These are phyloP conservation scores for Colossoma macropomum DNA, from an alignment of 2,113 vertebrate genomes.

Conservation along the genomic window DNA sequence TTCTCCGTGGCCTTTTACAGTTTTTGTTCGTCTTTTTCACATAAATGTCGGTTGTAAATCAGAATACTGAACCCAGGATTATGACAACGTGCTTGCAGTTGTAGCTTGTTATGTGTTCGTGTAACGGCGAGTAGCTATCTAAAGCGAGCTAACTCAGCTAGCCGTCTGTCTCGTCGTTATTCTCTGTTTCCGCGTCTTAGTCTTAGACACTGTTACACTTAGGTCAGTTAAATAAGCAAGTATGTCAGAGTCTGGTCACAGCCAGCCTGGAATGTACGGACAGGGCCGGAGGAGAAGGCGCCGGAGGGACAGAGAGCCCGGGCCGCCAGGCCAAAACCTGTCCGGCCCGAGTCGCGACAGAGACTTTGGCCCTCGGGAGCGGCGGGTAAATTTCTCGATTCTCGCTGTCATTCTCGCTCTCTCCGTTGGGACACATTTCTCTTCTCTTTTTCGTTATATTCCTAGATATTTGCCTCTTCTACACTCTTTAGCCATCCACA, in stretches of 20 bases:
- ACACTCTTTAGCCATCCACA: not conserved
- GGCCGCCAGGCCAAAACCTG: slow-evolving; percentile 82
- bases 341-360: slow-evolving; percentile 88
- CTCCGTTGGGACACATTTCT: too few species aligned
- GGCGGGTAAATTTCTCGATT: slow-evolving; percentile 67
- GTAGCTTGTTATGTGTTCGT: not conserved
- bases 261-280: slow-evolving; percentile 88
- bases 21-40: too few species aligned
- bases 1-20: not conserved
- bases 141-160: not conserved
- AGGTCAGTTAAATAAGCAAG: not conserved
- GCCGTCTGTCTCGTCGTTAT: too few species aligned
- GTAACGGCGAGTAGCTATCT: not conserved
- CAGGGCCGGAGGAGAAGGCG: slow-evolving; percentile 83
- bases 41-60: too few species aligned
- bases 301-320: slow-evolving; percentile 82
- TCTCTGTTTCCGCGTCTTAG: not conserved
- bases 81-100: not conserved
- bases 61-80: too few species aligned
- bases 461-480: too few species aligned
- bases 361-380: slow-evolving; percentile 85
- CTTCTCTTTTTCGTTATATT: too few species aligned
- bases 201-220: not conserved
- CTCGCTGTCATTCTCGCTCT: not conserved
- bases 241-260: slow-evolving; percentile 93